A percentile compares a stretch with the other conserved stretches of the same genome.
phyloP scores from a whole-genome alignment of 2,888 invertebrate species.

The Hoplodrina ambigua region DNA sequence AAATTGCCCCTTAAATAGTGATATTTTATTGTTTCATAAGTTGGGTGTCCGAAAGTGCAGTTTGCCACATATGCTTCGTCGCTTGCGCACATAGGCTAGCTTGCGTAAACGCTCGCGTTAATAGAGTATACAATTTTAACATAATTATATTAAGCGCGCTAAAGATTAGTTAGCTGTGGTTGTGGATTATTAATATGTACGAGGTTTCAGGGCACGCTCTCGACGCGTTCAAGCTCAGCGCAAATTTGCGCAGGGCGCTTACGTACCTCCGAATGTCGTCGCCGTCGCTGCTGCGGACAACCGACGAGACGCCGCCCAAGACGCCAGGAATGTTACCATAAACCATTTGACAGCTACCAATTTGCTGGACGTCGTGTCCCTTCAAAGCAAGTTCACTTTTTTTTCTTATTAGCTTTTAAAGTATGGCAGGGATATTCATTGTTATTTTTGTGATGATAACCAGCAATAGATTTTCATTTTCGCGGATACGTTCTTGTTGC shows the following conservation, averaged over 20 bases:
- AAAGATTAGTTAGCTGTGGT: too few species aligned
- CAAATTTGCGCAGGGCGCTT: slow-evolving; percentile 77
- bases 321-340: slow-evolving; percentile 21
- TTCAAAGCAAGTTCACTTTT: slow-evolving; percentile 62
- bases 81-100: too few species aligned
- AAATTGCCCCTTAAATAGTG: too few species aligned
- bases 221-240: slow-evolving; percentile 72
- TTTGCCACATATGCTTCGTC: too few species aligned
- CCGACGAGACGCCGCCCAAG: slow-evolving; percentile 24
- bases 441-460: too few species aligned
- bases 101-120: not conserved
- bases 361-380: slow-evolving; percentile 66
- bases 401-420: not conserved
- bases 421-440: not conserved
- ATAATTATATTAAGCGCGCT: not conserved
- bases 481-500: not conserved
- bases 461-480: not conserved
- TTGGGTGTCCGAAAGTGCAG: too few species aligned
- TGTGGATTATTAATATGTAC: not conserved
- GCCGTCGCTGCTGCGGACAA: slow-evolving; percentile 1
- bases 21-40: too few species aligned
- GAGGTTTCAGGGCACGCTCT: slow-evolving; percentile 40
- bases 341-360: slow-evolving; percentile 44
- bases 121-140: not conserved
- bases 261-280: slow-evolving; percentile 57